A percentile compares a stretch with the other conserved stretches of the same genome.
These are phyloP conservation scores for Camelus bactrianus DNA, from an alignment of 2,113 vertebrate genomes.

Conservation along the genomic window DNA sequence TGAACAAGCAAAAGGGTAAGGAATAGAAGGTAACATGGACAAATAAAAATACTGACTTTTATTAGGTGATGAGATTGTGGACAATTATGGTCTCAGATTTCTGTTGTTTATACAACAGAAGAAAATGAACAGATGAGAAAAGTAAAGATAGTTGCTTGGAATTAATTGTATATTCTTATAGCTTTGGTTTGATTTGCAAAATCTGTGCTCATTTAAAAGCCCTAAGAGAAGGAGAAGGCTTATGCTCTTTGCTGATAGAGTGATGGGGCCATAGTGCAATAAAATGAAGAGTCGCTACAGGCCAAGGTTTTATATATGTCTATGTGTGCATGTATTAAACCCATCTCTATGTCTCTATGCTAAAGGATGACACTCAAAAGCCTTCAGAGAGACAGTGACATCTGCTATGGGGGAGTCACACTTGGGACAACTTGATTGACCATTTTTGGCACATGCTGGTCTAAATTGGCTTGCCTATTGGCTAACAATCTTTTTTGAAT, in stretches of 20 bases:
- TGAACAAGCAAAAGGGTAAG: conserved; percentile 41
- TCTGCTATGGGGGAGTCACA: conserved; percentile 85
- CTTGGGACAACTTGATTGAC: conserved; percentile 88
- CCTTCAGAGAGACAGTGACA: conserved; percentile 68
- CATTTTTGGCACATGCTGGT: conserved; percentile 88
- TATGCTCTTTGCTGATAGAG: conserved; percentile 52
- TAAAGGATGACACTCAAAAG: conserved; percentile 62
- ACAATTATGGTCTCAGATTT: conserved; percentile 31
- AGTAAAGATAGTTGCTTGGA: conserved; percentile 24
- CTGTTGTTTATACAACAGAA: conserved; percentile 13
- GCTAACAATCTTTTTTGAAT: conserved; percentile 87
- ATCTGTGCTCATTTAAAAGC: conserved; percentile 57
- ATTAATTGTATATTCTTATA: conserved; percentile 40
- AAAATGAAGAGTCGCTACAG: conserved; percentile 32
- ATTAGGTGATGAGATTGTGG: background rate
- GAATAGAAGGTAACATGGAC: background rate
- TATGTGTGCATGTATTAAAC: conserved; percentile 66
- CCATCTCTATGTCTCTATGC: conserved; percentile 58
- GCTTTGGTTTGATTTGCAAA: conserved; percentile 64
- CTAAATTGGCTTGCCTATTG: conserved; percentile 88
- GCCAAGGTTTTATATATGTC: conserved; percentile 68
- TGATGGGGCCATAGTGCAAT: conserved; percentile 21
- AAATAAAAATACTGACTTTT: conserved; percentile 60
- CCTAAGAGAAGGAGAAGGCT: conserved; percentile 2
- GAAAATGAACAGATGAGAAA: conserved; percentile 38